A percentile compares a stretch with the other conserved stretches of the same genome.
phyloP scores from a whole-genome alignment of 2,888 invertebrate genomes.

The Prostheceraeus crozeri region DNA sequence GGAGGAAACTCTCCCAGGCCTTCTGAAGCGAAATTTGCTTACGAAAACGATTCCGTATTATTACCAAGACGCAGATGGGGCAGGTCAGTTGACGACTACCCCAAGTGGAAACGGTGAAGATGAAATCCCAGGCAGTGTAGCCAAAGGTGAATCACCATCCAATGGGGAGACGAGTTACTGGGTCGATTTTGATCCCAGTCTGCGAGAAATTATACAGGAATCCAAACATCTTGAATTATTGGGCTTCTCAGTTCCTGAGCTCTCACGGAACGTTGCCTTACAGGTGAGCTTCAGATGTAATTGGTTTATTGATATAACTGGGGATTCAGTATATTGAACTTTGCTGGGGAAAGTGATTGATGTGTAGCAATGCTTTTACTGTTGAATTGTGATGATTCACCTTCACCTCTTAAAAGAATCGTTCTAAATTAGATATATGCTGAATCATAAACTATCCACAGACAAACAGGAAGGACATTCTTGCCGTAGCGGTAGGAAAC shows the following conservation, averaged over 20 bases:
- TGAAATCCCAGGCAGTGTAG: neutral
- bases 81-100: neutral
- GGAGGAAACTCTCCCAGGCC: conserved; percentile 62
- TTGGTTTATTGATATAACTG: too few species aligned
- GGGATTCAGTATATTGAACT: too few species aligned
- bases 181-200: conserved; percentile 57
- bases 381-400: too few species aligned
- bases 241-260: conserved; percentile 57
- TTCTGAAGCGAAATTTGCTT: conserved; percentile 52
- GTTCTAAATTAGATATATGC: too few species aligned
- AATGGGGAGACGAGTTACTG: conserved; percentile 45
- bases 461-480: too few species aligned
- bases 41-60: conserved; percentile 42
- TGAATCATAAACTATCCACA: too few species aligned
- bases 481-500: too few species aligned
- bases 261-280: conserved; percentile 58
- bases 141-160: conserved; percentile 1
- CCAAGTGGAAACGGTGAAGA: neutral
- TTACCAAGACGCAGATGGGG: neutral
- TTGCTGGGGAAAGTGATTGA: too few species aligned
- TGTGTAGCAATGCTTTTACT: too few species aligned
- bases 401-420: too few species aligned
- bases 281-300: conserved; percentile 53
- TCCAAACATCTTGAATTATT: conserved; percentile 58
- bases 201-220: conserved; percentile 58